Conservation (phyloP, 2,888 invertebrate species). For the Drosophila paracracens region DNA sequence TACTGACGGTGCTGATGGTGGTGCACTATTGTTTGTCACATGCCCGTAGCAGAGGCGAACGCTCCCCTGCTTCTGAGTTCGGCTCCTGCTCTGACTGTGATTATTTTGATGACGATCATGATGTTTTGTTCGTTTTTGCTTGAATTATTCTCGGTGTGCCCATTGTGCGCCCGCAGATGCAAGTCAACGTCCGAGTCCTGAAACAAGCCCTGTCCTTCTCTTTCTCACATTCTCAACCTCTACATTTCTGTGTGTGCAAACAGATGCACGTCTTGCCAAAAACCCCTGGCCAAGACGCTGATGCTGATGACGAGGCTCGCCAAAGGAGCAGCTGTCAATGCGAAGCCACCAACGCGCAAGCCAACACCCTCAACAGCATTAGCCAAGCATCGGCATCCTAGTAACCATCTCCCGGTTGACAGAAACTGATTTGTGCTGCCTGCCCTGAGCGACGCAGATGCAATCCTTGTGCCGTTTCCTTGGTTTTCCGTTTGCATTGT, state of each 20-base stretch:
- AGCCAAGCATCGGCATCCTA: slow-evolving; percentile 37
- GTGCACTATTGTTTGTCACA: slow-evolving; percentile 71
- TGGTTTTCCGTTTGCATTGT: slow-evolving; percentile 69
- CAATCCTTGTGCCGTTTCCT: slow-evolving; percentile 53
- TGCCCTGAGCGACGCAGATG: slow-evolving; percentile 47
- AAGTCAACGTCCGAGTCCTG: slow-evolving; percentile 80
- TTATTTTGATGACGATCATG: slow-evolving; percentile 61
- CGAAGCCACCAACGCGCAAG: slow-evolving; percentile 79
- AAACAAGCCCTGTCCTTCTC: not conserved
- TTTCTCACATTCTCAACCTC: not conserved
- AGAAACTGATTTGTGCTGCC: slow-evolving; percentile 70
- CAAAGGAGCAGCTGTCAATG: slow-evolving; percentile 76
- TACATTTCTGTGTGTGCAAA: slow-evolving; percentile 56
- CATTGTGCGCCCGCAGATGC: slow-evolving; percentile 81
- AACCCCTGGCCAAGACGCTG: slow-evolving; percentile 54
- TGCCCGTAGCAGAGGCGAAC: slow-evolving; percentile 20
- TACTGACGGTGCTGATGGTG: slow-evolving; percentile 12
- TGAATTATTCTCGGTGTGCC: slow-evolving; percentile 51
- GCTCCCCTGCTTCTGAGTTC: slow-evolving; percentile 10
- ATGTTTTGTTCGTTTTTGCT: slow-evolving; percentile 58
- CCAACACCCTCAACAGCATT: slow-evolving; percentile 66
- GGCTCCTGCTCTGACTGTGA: slow-evolving; percentile 52
- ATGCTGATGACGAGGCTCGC: slow-evolving; percentile 49
- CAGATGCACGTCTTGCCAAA: slow-evolving; percentile 79
- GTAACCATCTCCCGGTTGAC: slow-evolving; percentile 59